These are phyloP conservation scores for Sebastes goodei DNA, from an alignment of 2,797 vertebrate genomes.

Conservation along the genomic window DNA sequence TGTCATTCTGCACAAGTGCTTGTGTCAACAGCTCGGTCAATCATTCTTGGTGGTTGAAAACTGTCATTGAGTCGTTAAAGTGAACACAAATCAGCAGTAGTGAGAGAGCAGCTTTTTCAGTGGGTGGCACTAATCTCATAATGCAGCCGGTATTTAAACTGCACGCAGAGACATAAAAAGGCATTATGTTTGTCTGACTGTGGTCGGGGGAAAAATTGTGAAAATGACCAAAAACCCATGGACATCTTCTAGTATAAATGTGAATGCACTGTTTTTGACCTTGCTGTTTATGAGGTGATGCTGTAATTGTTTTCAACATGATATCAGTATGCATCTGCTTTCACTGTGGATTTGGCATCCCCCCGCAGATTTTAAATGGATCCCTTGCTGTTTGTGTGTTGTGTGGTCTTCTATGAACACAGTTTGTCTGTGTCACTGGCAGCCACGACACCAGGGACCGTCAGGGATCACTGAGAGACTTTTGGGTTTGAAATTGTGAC, in stretches of 20 bases:
- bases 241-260: background rate
- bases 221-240: background rate
- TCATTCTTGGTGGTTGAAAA: background rate
- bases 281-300: slow-evolving; percentile 13
- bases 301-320: slow-evolving; percentile 28
- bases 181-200: background rate
- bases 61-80: background rate
- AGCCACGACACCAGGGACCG: slow-evolving; percentile 9
- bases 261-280: slow-evolving; percentile 13
- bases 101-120: background rate
- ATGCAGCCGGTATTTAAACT: background rate
- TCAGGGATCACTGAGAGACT: background rate
- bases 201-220: background rate
- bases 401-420: slow-evolving; percentile 68
- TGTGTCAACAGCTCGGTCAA: background rate
- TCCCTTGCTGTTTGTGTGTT: slow-evolving; percentile 54
- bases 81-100: slow-evolving; percentile 22
- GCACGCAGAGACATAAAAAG: background rate
- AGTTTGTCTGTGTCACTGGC: slow-evolving; percentile 26
- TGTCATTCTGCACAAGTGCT: background rate
- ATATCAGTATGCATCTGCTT: slow-evolving; percentile 55
- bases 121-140: slow-evolving; percentile 6
- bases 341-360: slow-evolving; percentile 20
- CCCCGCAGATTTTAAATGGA: slow-evolving; percentile 2
- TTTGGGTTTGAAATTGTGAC: slow-evolving; percentile 40